Percentiles rank a stretch among this genome's conserved stretches.
Conservation (phyloP, 2,888 invertebrate genomes). For the Cinara cedri region DNA sequence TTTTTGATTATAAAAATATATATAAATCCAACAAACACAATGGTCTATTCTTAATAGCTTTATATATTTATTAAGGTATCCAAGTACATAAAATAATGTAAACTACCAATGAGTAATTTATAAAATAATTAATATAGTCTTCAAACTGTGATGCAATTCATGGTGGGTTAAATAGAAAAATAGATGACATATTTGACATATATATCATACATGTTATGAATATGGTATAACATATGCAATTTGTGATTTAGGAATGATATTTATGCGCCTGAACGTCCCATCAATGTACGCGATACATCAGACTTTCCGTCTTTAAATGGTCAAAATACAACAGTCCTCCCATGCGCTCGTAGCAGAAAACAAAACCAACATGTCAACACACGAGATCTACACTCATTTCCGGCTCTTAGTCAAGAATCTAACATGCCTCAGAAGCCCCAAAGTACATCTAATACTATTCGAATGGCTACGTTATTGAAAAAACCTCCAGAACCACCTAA, state of each 20-base stretch:
- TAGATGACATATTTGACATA: background rate
- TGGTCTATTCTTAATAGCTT: too few relatives aligned
- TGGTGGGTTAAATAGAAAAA: background rate
- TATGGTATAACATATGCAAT: too few relatives aligned
- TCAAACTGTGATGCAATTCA: too few relatives aligned
- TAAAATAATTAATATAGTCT: too few relatives aligned
- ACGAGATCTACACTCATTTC: slow-evolving; percentile 55
- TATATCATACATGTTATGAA: background rate
- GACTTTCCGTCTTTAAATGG: slow-evolving; percentile 67
- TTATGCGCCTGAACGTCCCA: slow-evolving; percentile 59
- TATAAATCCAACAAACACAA: too few relatives aligned
- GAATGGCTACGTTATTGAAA: slow-evolving; percentile 41
- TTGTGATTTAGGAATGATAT: slow-evolving; percentile 15
- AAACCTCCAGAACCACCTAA: slow-evolving; percentile 33
- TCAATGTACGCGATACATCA: slow-evolving; percentile 66
- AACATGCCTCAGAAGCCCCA: slow-evolving; percentile 10
- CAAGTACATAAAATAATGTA: too few relatives aligned
- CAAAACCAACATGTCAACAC: slow-evolving; percentile 61
- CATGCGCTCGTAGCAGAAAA: slow-evolving; percentile 38
- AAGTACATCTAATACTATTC: slow-evolving; percentile 46
- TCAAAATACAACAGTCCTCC: slow-evolving; percentile 56
- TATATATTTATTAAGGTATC: too few relatives aligned
- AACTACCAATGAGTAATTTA: too few relatives aligned
- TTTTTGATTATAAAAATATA: too few relatives aligned
- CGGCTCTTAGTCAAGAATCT: slow-evolving; percentile 41